Conservation (phyloP, 2,888 invertebrate genomes). For the Melanotus villosus region DNA sequence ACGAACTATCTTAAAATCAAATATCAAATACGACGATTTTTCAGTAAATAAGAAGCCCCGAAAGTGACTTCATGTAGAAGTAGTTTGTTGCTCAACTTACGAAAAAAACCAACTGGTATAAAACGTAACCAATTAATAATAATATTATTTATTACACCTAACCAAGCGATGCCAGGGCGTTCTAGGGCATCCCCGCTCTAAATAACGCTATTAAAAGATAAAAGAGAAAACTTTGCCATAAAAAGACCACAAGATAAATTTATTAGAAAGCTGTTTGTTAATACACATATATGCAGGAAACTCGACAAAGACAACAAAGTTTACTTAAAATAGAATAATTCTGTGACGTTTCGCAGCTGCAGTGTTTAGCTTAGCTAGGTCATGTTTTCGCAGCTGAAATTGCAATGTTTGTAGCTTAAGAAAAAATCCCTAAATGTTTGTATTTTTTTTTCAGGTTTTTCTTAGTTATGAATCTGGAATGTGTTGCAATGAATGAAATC, state of each 20-base stretch:
- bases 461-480: too few species aligned
- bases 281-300: constrained; percentile 32
- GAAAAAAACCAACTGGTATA: too few species aligned
- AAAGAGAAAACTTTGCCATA: constrained; percentile 46
- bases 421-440: not conserved
- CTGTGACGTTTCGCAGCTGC: not conserved
- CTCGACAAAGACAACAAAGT: constrained; percentile 24
- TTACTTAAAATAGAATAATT: constrained; percentile 15
- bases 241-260: constrained; percentile 39
- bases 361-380: constrained; percentile 15
- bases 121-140: too few species aligned
- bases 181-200: constrained; percentile 41
- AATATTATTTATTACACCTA: constrained; percentile 22
- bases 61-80: too few species aligned
- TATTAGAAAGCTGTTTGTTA: constrained; percentile 47
- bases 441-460: too few species aligned
- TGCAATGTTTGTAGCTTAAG: not conserved
- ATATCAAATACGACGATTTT: too few species aligned
- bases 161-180: constrained; percentile 26
- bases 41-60: too few species aligned
- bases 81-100: too few species aligned
- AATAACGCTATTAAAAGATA: constrained; percentile 34
- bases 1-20: too few species aligned
- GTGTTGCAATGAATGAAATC: too few species aligned
- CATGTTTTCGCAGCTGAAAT: constrained; percentile 1